Conservation (phyloP, 2,888 invertebrate genomes). For the Napeogenes inachia region DNA sequence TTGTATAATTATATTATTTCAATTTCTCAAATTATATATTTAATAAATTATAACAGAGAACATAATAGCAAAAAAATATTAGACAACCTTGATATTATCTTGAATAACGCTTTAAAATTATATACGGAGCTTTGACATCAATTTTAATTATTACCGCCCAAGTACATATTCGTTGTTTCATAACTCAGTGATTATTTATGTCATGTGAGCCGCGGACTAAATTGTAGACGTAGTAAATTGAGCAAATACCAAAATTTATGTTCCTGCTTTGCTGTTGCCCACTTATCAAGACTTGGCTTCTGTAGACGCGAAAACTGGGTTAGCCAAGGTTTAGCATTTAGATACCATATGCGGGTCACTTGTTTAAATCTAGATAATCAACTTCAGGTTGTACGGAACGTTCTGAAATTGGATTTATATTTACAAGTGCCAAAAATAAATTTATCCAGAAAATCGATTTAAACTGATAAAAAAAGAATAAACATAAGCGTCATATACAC, state of each 20-base stretch:
- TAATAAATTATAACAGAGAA: too few species aligned
- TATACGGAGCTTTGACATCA: background rate
- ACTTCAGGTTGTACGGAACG: slow-evolving; percentile 7
- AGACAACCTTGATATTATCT: background rate
- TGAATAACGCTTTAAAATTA: background rate
- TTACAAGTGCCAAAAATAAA: background rate
- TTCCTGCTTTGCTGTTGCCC: slow-evolving; percentile 24
- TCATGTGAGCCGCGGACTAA: slow-evolving; percentile 6
- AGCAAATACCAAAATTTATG: slow-evolving; percentile 25
- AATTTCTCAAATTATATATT: too few species aligned
- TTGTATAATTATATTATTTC: too few species aligned
- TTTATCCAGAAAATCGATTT: too few species aligned
- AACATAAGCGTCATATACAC: too few species aligned
- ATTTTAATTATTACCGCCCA: background rate
- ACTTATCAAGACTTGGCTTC: slow-evolving; percentile 32
- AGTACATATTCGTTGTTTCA: background rate
- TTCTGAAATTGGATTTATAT: background rate
- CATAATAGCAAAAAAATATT: too few species aligned
- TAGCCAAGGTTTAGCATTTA: slow-evolving; percentile 21
- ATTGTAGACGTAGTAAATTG: slow-evolving; percentile 11
- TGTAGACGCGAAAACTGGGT: slow-evolving; percentile 24
- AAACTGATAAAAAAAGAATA: too few species aligned
- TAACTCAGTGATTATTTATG: slow-evolving; percentile 5
- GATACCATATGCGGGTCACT: slow-evolving; percentile 26
- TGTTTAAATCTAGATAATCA: slow-evolving; percentile 25